A percentile compares a stretch with the other conserved stretches of the same genome.
Evolutionary conservation across 1,140 invertebrate species (phyloP).

Genomic region (Sesamia nonagrioides): DNA sequence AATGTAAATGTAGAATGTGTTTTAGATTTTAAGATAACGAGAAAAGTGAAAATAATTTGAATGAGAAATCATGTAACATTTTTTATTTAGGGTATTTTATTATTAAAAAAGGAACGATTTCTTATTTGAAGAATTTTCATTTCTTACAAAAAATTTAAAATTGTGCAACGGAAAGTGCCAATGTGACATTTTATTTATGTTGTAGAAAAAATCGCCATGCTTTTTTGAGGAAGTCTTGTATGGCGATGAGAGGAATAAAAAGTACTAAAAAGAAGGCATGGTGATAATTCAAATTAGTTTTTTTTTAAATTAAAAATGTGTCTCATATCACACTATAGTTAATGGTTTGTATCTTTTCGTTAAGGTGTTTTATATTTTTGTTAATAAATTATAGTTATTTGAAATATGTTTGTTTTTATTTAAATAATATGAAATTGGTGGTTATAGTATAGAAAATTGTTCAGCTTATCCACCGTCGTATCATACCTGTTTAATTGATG

Average conservation of each 20-base stretch:
- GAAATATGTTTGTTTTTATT: slow-evolving; percentile 25
- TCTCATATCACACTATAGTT: slow-evolving; percentile 16
- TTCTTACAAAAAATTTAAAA: slow-evolving; percentile 55
- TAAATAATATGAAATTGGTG: no score
- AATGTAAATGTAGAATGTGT: slow-evolving; percentile 78
- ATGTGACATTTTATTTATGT: slow-evolving; percentile 33
- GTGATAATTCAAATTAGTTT: neutral
- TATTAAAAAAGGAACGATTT: slow-evolving; percentile 67
- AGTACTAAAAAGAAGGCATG: slow-evolving; percentile 18
- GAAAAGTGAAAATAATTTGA: slow-evolving; percentile 79
- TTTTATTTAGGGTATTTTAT: slow-evolving; percentile 56
- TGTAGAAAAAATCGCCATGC: slow-evolving; percentile 16
- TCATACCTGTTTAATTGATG: no score
- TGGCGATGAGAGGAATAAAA: no score
- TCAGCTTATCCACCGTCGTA: no score
- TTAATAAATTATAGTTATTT: slow-evolving; percentile 47
- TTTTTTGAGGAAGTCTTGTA: neutral
- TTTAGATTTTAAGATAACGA: slow-evolving; percentile 64
- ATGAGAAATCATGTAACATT: slow-evolving; percentile 73
- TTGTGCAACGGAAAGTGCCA: slow-evolving; percentile 56
- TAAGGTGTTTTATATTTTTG: slow-evolving; percentile 44
- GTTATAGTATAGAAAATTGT: no score
- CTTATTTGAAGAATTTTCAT: slow-evolving; percentile 83
- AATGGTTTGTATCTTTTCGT: slow-evolving; percentile 45
- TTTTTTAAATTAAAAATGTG: slow-evolving; percentile 8